Evolutionary conservation across 2,888 invertebrate genomes (phyloP), one percentile per base, ranked within the genome.

Genomic region (Graphium colonna): DNA sequence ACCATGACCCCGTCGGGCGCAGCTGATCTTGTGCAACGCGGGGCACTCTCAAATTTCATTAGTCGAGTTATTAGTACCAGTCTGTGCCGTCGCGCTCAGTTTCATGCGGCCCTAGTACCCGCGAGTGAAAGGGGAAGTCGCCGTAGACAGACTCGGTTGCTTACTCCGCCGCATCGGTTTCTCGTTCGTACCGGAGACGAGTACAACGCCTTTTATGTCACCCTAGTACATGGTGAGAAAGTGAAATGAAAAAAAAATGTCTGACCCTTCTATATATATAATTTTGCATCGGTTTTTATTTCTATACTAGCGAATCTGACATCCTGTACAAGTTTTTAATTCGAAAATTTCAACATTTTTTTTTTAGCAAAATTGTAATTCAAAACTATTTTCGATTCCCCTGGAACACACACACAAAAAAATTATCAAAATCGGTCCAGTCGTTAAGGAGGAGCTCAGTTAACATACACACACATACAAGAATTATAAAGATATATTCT

Each of bases 1-100:
- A 64, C 67, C 65, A 60, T 67, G 78, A 78, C 77, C 77, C 70
- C 70, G 68, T 57, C 61, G 61, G 60, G 56, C 42, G 62, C 74
- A 71, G 75, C 75, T 73, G 73, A 69, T 70, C 70, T 65, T 71
- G 66, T 60, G 72, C 61, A 73, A 53, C 42, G 52, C 46, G 40
- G n/a, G 33, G n/a, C 47, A 52, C 42, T 26, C 41, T 31, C 41
- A 31, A 48, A 48, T 41, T 48, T 48, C 48, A 40, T 40, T 48
- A 41, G 15, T 31, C 28, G 16, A 41, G 2, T 41, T 28, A n/a
- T 10, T 28, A 33, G 33, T 33, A 33, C 33, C 33, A 33, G 33
- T 33, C 33, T n/a, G 33, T 33, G 10, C 33, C 33, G 26, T 33
- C 9, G 33, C 33, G 33, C n/a, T 33, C 9, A 10, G 33, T 33